Evolutionary conservation across 2,113 vertebrate genomes (phyloP), one percentile per base, ranked within the genome.

Genomic region (Melanocharis versteri): DNA sequence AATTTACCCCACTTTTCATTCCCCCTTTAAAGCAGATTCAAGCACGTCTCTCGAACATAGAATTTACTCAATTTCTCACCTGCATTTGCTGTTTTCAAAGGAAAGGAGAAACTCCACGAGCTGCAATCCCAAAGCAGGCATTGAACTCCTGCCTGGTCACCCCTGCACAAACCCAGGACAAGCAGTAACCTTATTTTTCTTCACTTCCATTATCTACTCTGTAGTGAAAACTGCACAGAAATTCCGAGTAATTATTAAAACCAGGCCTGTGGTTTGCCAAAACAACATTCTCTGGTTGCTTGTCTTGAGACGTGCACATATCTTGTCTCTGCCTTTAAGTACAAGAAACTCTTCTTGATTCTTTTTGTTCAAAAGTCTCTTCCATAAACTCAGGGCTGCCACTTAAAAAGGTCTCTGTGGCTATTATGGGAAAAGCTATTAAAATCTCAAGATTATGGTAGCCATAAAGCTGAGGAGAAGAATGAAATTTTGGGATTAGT

Each of bases 361-460:
- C 47, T 56, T 27, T 28, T 61, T 69, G n/a, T n/a, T n/a, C n/a
- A n/a, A n/a, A n/a, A n/a, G n/a, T 42, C 60, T 79, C 39, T 88
- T 88, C 70, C 54, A 85, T 84, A 87, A 89, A 85, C 65, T 87
- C 50, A 93, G 54, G 23, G 33, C 80, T 95, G 89, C n/a, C 79
- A 89, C 50, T 87, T 92, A 78, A 65, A 96, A 94, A 93, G 75
- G 80, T 57, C 90, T 92, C 68, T 83, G 70, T 35, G 77, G 64
- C 89, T 90, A 61, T 93, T 83, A 92, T 66, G 73, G 75, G 60
- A 89, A 95, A 96, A 96, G 70, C 92, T 83, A 96, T 96, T 96
- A 96, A 94, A 96, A 89, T 54, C 91, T 84, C 83, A 92, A 40
- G 75, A 94, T 92, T 75, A 93, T 70, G 75, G 73, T 57, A 86